phyloP scores from a whole-genome alignment of 2,113 vertebrate genomes.

The Periophthalmus modestus region DNA sequence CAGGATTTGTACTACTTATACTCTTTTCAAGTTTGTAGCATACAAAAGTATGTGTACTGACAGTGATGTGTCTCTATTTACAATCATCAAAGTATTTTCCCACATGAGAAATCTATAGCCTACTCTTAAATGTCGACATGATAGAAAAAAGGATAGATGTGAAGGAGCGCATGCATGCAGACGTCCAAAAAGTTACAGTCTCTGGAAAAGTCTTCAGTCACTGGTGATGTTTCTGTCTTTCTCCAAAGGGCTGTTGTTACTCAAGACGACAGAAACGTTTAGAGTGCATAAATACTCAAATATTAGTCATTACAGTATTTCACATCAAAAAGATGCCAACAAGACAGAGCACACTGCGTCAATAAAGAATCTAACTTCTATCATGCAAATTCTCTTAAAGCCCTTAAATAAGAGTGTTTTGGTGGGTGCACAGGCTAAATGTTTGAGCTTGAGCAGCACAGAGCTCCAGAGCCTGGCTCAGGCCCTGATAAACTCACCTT shows the following conservation, averaged over 20 bases:
- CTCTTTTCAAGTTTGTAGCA: constrained; percentile 5
- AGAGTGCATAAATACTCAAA: neutral
- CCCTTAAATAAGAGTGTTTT: neutral
- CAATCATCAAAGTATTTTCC: constrained; percentile 1
- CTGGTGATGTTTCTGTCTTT: constrained; percentile 8
- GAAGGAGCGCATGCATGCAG: constrained; percentile 3
- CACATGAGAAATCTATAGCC: neutral
- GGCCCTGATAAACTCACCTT: constrained; percentile 56
- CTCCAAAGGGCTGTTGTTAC: constrained; percentile 2
- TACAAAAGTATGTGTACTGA: constrained; percentile 6
- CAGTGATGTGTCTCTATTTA: neutral
- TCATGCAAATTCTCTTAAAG: neutral
- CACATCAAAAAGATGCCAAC: neutral
- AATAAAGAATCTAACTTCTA: constrained; percentile 20
- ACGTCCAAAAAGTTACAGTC: neutral
- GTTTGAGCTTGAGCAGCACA: neutral
- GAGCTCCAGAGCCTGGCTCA: constrained; percentile 12
- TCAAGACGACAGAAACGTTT: neutral
- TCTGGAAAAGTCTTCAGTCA: neutral
- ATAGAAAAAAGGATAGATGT: constrained; percentile 1
- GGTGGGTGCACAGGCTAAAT: neutral
- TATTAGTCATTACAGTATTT: neutral
- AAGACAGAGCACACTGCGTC: constrained; percentile 1
- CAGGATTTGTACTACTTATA: constrained; percentile 4
- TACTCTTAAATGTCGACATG: neutral